A percentile compares a stretch with the other conserved stretches of the same genome.
Evolutionary conservation across 2,113 vertebrate species (phyloP).

Genomic region (Budorcas taxicolor): DNA sequence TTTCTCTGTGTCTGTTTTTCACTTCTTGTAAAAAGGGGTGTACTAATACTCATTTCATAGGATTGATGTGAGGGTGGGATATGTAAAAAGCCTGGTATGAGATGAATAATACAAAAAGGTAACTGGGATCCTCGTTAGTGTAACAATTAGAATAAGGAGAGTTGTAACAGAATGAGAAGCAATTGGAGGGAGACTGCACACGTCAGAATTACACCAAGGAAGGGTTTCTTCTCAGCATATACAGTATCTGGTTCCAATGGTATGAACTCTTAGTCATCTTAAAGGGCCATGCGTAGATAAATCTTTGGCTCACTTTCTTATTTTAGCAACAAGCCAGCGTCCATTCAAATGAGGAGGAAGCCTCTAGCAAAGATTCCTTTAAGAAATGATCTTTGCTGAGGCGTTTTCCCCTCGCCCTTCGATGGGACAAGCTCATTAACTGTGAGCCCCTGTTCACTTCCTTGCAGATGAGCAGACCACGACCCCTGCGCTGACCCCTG

Average conservation of each 20-base stretch:
- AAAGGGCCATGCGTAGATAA: not conserved
- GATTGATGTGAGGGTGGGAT: not conserved
- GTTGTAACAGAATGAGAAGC: not conserved
- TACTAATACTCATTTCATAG: not conserved
- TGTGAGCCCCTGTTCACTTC: conserved; percentile 69
- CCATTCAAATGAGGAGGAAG: not conserved
- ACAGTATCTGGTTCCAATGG: not conserved
- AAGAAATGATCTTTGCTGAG: not conserved
- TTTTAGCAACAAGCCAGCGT: not conserved
- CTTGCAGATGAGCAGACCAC: conserved; percentile 63
- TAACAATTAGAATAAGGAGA: not conserved
- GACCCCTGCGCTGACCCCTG: not conserved
- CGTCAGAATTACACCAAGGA: not conserved
- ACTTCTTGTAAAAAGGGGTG: not conserved
- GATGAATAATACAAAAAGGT: not conserved
- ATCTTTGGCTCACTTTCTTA: not conserved
- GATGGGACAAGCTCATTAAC: not conserved
- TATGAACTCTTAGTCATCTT: not conserved
- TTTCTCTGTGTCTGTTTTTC: not conserved
- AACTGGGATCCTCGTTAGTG: not conserved
- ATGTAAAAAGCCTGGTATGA: not conserved
- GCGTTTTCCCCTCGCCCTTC: not conserved
- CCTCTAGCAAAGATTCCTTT: not conserved
- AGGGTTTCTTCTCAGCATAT: fast-evolving
- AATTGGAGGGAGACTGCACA: not conserved